Conservation (phyloP, 2,888 invertebrate species). For the Meiosimyza decipiens region DNA sequence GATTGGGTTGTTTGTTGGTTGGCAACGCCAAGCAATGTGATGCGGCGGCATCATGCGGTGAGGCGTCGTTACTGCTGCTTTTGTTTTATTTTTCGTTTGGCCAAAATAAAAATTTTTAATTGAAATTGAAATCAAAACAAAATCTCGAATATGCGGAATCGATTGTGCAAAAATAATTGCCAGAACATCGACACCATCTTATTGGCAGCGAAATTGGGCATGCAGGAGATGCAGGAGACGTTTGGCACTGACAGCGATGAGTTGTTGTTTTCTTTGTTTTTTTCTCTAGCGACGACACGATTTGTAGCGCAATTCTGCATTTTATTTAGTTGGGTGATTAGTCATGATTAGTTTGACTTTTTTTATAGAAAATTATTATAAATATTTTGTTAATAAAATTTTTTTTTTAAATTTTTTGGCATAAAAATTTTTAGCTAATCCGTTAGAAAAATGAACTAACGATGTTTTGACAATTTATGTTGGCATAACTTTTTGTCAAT, state of each 20-base stretch:
- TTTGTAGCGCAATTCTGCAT: no score
- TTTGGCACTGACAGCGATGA: conserved; percentile 13
- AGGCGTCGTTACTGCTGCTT: neutral
- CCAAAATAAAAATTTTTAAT: conserved; percentile 39
- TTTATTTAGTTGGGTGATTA: no score
- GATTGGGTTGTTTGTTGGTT: neutral
- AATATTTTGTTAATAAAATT: no score
- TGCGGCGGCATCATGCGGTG: conserved; percentile 3
- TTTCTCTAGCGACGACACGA: no score
- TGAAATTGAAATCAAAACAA: conserved; percentile 56
- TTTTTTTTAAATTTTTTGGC: no score
- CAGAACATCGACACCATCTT: conserved; percentile 53
- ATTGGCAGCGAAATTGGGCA: conserved; percentile 36
- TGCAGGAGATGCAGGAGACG: conserved; percentile 33
- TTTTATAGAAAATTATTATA: no score
- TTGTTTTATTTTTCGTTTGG: neutral
- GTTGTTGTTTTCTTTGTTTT: no score
- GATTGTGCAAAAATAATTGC: conserved; percentile 56
- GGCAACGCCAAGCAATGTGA: neutral
- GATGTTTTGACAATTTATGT: no score
- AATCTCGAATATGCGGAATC: conserved; percentile 63
- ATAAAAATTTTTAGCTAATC: no score
- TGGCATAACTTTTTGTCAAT: no score
- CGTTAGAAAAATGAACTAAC: no score
- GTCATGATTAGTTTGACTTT: no score